Conservation (phyloP, 1,140 invertebrate genomes). For the Sitodiplosis mosellana region DNA sequence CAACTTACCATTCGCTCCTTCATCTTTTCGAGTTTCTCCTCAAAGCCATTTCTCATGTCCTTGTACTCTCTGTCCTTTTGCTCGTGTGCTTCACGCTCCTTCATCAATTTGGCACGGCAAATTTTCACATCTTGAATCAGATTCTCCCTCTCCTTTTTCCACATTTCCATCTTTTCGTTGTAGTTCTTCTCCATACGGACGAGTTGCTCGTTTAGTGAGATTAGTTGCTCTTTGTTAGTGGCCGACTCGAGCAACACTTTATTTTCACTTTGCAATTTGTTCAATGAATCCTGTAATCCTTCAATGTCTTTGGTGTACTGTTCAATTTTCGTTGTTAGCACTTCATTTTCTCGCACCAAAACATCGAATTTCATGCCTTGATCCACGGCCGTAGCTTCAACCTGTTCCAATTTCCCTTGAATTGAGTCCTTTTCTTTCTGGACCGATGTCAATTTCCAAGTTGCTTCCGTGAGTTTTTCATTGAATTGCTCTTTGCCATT, state of each 20-base stretch:
- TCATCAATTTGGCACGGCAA: not conserved
- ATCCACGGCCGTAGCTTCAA: no score
- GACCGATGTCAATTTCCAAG: no score
- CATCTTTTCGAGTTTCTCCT: conserved; percentile 45
- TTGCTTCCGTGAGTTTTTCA: no score
- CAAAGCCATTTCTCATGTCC: conserved; percentile 36
- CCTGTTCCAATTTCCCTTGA: not conserved
- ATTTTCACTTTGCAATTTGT: no score
- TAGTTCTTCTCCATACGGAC: conserved; percentile 4
- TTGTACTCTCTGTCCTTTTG: not conserved
- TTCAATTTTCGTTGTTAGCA: not conserved
- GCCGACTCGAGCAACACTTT: conserved; percentile 1
- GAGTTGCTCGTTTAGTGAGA: conserved; percentile 5
- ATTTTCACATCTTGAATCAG: not conserved
- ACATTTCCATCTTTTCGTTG: not conserved
- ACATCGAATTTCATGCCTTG: no score
- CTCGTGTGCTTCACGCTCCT: not conserved
- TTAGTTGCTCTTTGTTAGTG: conserved; percentile 8
- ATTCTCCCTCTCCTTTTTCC: conserved; percentile 4
- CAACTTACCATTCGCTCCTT: conserved; percentile 46
- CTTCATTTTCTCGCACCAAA: not conserved
- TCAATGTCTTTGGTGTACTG: not conserved
- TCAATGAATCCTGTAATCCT: no score
- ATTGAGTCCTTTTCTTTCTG: no score
- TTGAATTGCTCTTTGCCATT: no score